Base-by-base conservation (phyloP, 2,797 vertebrate genomes). In the Erpetoichthys calabaricus region DNA sequence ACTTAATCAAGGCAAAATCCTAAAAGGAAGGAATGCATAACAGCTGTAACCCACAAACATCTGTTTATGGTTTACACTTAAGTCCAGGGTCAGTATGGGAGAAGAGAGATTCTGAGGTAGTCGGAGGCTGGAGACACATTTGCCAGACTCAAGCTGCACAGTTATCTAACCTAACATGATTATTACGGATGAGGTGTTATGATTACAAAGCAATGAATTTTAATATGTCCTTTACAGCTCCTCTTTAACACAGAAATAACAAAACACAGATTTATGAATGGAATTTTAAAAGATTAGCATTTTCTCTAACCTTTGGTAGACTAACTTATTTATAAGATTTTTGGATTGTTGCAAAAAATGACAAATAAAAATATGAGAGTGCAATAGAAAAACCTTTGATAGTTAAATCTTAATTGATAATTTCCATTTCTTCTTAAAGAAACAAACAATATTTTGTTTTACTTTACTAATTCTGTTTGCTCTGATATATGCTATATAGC, bases 41-140 rank as follows among this genome's bases (percentile, higher is more conserved):
- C 66, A 65, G 66, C 45, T 63, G 69, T 56, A 60, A 72, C 69
- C 73, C 68, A 67, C 70, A 80, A 77, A 42, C 70, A 79, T 64
- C 65, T 68, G 62, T 65, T 77, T 62, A 68, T 64, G 60, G 68
- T 69, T 75, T 73, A 42, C 53, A 42, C 53, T 42, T 54, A 25
- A 41, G 53, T 42, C 41, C 41, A 54, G 53, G 41, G 53, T 54
- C 53, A 54, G 7, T 6, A 42, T 54, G 53, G 53, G 42, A 42
- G 53, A 54, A 42, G 44, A 54, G 41, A 54, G 53, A 54, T 54
- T 7, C 53, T 5, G 41, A 54, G n/a, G 41, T 54, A 54, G 6
- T 5, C 8, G n/a, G 50, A 3, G 50, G 5, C 41, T 51, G 9
- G 8, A 4, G n/a, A 51, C 50, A 51, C 50, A 51, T 51, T 6